Base-by-base conservation (phyloP, 2,888 invertebrate genomes). In the Pandemis cinnamomeana region DNA sequence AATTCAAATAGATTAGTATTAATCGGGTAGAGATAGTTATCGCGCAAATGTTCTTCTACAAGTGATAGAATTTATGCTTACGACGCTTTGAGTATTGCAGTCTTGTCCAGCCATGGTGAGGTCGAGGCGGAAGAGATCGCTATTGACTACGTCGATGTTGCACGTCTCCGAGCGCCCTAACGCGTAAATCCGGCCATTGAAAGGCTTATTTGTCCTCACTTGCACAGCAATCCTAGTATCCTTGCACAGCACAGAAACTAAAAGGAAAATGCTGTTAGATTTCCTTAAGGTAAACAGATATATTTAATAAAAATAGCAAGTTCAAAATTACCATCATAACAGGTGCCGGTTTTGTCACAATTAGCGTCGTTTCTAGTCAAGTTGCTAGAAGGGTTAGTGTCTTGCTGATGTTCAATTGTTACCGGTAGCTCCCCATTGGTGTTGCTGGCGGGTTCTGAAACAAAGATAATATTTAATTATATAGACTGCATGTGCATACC, bases 61-160 rank as follows among this genome's bases (percentile, higher is more conserved):
- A 11, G n/a, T 41, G 41, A 42, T 41, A 7, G n/a, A 41, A 41
- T 4, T 13, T 2, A 7, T 77, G 95, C 97, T 96, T 95, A 98
- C 98, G 95, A 98, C 97, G 87, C 98, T 98, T 91, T 98, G 98
- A 20, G 98, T 98, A 89, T 99, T 99, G 88, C 98, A 99, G 86
- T 98, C 98, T 87, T 98, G 98, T 60, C 98, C 98, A 77, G 95
- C 97, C 97, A 99, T 98, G 53, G 98, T 98, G 70, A 99, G 95
- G 88, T 99, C 98, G 76, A 99, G 95, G 80, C 98, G 95, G 95
- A 99, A 99, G 77, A 97, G 95, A 90, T 98, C 98, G 83, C 98
- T 98, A 91, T 98, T 98, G 84, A 97, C 96, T 27, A 99, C 98
- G 87, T 98, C 98, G 78, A 98, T 98, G 92, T 99, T 98, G 91